These are phyloP conservation scores for Steinernema khuongi DNA, from an alignment of 1,140 invertebrate genomes.

Conservation along the genomic window DNA sequence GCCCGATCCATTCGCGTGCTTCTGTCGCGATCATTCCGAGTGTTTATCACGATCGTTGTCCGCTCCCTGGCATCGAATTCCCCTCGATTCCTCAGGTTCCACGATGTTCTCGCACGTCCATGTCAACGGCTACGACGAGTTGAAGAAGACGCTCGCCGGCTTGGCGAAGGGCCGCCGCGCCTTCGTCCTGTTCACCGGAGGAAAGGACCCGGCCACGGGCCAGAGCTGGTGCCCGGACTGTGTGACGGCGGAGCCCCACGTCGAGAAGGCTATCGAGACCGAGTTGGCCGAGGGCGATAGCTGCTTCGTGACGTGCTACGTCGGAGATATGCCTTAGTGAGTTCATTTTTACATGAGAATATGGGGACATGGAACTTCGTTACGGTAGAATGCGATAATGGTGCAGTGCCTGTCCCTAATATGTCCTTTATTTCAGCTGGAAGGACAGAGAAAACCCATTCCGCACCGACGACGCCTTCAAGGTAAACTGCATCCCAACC, in stretches of 20 bases:
- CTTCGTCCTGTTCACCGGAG: slow-evolving; percentile 60
- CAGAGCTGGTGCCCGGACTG: slow-evolving; percentile 63
- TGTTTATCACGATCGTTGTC: background rate
- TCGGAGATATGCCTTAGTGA: slow-evolving; percentile 59
- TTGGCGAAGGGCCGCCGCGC: slow-evolving; percentile 29
- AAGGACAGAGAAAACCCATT: slow-evolving; percentile 57
- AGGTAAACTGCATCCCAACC: slow-evolving; percentile 59
- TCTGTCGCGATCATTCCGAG: background rate
- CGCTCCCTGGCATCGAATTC: background rate
- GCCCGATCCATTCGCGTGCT: background rate
- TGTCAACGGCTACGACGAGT: slow-evolving; percentile 36
- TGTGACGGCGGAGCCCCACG: slow-evolving; percentile 60
- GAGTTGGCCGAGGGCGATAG: slow-evolving; percentile 38
- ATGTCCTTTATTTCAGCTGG: slow-evolving; percentile 32
- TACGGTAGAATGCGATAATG: too few species aligned
- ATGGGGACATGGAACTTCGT: too few species aligned
- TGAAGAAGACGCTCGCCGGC: slow-evolving; percentile 17
- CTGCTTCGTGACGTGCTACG: slow-evolving; percentile 59
- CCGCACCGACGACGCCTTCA: slow-evolving; percentile 55
- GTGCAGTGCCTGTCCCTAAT: too few species aligned
- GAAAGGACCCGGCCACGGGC: slow-evolving; percentile 46
- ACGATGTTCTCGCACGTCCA: slow-evolving; percentile 8
- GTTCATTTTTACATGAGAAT: slow-evolving; percentile 31
- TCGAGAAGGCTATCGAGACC: slow-evolving; percentile 53
- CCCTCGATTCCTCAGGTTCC: background rate